phyloP scores from a whole-genome alignment of 2,113 vertebrate species.

The Porphyrio hochstetteri region DNA sequence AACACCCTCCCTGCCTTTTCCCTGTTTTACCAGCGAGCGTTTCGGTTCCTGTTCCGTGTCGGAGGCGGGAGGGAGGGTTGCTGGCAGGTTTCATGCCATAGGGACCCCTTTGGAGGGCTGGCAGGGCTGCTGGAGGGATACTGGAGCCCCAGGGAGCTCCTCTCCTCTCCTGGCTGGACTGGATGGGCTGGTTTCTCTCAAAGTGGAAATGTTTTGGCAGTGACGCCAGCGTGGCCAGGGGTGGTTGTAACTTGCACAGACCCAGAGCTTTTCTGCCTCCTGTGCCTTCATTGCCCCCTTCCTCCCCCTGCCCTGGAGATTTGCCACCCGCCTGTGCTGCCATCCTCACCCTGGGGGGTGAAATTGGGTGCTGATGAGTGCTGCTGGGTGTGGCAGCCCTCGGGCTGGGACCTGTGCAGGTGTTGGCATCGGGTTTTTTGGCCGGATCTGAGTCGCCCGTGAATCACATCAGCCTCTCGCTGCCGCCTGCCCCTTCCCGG shows the following conservation, averaged over 20 bases:
- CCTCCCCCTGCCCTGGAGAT: not conserved
- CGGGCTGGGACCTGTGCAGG: not conserved
- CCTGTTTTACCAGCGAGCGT: not conserved
- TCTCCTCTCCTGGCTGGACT: constrained; percentile 6
- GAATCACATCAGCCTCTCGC: not conserved
- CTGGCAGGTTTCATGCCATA: not conserved
- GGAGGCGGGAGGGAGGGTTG: not conserved
- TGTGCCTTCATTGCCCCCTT: not conserved
- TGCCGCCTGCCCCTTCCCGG: not conserved
- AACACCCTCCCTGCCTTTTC: not conserved
- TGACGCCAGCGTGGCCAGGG: constrained; percentile 36
- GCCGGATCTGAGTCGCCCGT: not conserved
- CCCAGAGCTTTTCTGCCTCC: constrained; percentile 13
- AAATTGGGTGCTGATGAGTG: too few relatives aligned
- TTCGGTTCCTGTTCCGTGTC: not conserved
- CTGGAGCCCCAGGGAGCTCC: not conserved
- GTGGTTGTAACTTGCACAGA: constrained; percentile 40
- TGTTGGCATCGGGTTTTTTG: not conserved
- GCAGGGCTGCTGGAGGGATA: not conserved
- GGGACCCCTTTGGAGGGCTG: not conserved
- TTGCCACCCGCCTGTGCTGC: not conserved
- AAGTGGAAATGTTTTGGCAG: constrained; percentile 46
- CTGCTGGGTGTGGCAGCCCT: not conserved
- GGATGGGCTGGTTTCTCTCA: constrained; percentile 53
- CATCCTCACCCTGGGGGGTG: rapidly evolving